Evolutionary conservation across 2,797 vertebrate genomes (phyloP).

Genomic region (Micrastur ruficollis): DNA sequence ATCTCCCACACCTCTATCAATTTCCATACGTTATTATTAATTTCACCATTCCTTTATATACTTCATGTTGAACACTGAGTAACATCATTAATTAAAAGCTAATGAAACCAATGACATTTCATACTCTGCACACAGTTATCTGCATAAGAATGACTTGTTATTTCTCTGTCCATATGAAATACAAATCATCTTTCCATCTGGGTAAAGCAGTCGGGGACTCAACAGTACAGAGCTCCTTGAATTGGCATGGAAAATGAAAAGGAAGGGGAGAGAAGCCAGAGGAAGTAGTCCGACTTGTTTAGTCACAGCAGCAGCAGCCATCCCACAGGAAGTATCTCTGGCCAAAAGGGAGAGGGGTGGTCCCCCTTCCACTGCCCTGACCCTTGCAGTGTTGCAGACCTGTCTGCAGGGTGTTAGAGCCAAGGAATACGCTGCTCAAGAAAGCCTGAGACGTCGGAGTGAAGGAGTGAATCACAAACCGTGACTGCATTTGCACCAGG

Average conservation of each 20-base stretch:
- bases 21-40: not conserved
- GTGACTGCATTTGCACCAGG: not conserved
- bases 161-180: not conserved
- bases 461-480: not conserved
- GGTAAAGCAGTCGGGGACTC: not conserved
- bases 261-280: slow-evolving; percentile 25
- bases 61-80: not conserved
- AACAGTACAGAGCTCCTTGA: not conserved
- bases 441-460: not conserved
- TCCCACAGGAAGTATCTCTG: slow-evolving; percentile 27
- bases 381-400: not conserved
- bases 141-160: not conserved
- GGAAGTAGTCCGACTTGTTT: slow-evolving; percentile 4
- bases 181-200: slow-evolving; percentile 21
- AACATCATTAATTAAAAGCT: not conserved
- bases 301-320: not conserved
- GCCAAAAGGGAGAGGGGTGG: slow-evolving; percentile 23
- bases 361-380: not conserved
- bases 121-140: not conserved
- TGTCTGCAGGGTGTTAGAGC: not conserved
- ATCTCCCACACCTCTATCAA: not conserved
- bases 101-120: not conserved
- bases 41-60: not conserved
- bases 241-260: slow-evolving; percentile 39
- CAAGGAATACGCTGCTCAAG: not conserved